phyloP scores from a whole-genome alignment of 2,888 invertebrate species.

The Chelonus formosanus region DNA sequence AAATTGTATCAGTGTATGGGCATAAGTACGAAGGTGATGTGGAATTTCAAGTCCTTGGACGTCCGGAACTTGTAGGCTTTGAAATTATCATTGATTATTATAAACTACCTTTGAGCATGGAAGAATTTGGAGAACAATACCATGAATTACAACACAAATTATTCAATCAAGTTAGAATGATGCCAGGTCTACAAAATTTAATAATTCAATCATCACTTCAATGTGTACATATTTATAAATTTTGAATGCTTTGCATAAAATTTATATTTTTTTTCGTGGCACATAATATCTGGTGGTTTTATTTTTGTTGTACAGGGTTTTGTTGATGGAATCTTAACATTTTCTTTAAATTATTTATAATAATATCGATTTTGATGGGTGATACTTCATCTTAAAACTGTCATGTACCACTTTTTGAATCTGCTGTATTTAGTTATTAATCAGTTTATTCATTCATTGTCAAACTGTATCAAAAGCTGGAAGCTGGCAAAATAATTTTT shows the following conservation, averaged over 20 bases:
- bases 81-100: constrained; percentile 54
- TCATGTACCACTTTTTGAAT: constrained; percentile 28
- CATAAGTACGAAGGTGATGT: constrained; percentile 82
- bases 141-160: constrained; percentile 54
- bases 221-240: constrained; percentile 27
- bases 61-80: constrained; percentile 69
- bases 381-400: constrained; percentile 5
- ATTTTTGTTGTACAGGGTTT: too few species aligned
- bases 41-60: constrained; percentile 80
- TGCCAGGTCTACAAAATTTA: constrained; percentile 53
- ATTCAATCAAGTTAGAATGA: constrained; percentile 57
- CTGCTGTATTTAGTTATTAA: constrained; percentile 20
- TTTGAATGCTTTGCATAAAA: constrained; percentile 14
- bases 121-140: constrained; percentile 53
- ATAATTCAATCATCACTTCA: constrained; percentile 19
- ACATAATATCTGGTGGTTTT: too few species aligned
- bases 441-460: constrained; percentile 4
- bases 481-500: too few species aligned
- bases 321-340: too few species aligned
- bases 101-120: constrained; percentile 54
- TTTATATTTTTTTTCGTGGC: background rate
- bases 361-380: too few species aligned
- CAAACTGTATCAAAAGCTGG: background rate
- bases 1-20: constrained; percentile 76
- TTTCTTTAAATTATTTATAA: too few species aligned